Conservation (phyloP, 2,797 vertebrate genomes). For the Limosa lapponica region DNA sequence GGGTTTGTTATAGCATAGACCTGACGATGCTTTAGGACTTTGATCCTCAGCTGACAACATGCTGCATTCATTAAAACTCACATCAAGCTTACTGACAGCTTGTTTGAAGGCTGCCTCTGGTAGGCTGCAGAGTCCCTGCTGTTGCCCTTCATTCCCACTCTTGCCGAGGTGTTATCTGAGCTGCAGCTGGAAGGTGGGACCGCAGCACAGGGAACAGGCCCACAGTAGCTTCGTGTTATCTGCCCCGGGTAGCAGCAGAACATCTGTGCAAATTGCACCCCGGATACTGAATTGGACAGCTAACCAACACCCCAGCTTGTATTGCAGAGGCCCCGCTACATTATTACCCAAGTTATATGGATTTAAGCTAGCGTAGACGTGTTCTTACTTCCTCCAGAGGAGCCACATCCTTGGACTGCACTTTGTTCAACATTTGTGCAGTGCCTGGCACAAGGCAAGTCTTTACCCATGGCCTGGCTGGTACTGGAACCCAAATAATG, state of each 20-base stretch:
- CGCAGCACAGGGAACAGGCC: not conserved
- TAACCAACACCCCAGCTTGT: not conserved
- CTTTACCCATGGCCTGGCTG: not conserved
- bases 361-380: not conserved
- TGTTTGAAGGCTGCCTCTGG: not conserved
- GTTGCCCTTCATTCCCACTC: not conserved
- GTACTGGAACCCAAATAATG: not conserved
- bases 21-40: not conserved
- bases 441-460: not conserved
- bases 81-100: not conserved
- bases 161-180: not conserved
- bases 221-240: not conserved
- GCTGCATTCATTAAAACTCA: not conserved
- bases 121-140: not conserved
- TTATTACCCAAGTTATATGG: not conserved
- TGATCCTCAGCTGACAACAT: not conserved
- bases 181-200: not conserved
- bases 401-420: not conserved
- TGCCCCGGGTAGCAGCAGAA: not conserved
- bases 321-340: not conserved
- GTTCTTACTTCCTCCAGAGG: not conserved
- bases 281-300: not conserved
- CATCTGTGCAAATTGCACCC: not conserved
- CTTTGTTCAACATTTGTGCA: not conserved
- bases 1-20: not conserved